Base-by-base conservation (phyloP, 92 coral and sea anemone genomes). In the Isaurus tuberculatus region DNA sequence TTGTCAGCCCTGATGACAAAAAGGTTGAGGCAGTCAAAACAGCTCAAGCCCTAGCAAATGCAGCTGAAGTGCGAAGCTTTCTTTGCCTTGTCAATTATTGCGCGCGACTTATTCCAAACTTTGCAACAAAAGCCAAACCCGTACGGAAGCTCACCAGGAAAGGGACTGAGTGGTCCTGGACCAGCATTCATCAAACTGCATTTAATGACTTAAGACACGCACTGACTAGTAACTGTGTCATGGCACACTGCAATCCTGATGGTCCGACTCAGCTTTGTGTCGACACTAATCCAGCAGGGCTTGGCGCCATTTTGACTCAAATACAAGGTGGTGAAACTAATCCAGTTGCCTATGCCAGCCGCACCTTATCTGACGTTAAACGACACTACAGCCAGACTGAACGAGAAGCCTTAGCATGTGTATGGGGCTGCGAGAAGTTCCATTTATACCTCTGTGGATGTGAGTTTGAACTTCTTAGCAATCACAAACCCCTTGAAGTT, bases 231-330 rank as follows among this genome's bases (percentile, higher is more conserved):
- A 69, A 70, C 67, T 48, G 65, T 26, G 79, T 49, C 4, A 82
- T 69, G 79, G 79, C 86, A 1, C 79, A 43, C 43, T 37, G 8
- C 4, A 37, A 91, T 26, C 64, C 77, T 2, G 40, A 67, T 30
- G 87, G 84, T 9, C 64, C 49, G 61, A 88, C 85, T 20, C 33
- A 68, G 72, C 73, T 88, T 13, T 72, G 74, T 66, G 75, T 70
- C 13, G 94, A 88, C 73, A 84, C 88, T 7, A 88, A 92, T 31
- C 94, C 94, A 16, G 88, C 72, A 10, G 19, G 91, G 93, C 11
- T 69, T 87, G 36, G 88, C 89, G 16, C 87, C 87, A 37, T 87
- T 65, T 27, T 79, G 32, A 3, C 73, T 16, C 87, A 87, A 73
- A 86, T 79, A 16, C 28, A 77, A 31, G 33, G 65, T 11, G 89